Evolutionary conservation across 2,888 invertebrate species (phyloP).

Genomic region (Thymelicus sylvestris): DNA sequence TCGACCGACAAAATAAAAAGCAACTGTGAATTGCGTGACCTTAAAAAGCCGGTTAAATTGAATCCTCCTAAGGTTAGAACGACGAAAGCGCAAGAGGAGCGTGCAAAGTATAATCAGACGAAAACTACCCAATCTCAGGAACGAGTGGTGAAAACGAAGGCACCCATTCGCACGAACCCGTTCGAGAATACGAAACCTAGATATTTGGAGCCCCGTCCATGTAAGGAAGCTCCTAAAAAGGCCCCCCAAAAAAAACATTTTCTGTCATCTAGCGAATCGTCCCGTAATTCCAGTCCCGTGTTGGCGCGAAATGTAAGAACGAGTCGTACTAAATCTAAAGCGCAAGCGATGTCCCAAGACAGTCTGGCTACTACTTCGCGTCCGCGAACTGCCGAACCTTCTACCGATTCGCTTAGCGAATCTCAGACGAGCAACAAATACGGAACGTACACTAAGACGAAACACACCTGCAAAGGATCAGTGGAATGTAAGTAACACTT

Average conservation of each 20-base stretch:
- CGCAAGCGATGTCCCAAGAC: conserved; percentile 76
- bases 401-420: conserved; percentile 76
- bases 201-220: conserved; percentile 84
- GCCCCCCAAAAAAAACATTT: conserved; percentile 65
- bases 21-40: conserved; percentile 51
- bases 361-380: conserved; percentile 76
- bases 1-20: conserved; percentile 49
- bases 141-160: conserved; percentile 45
- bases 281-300: conserved; percentile 88
- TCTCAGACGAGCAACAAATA: conserved; percentile 70
- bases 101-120: conserved; percentile 68
- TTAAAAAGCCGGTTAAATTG: conserved; percentile 45
- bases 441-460: conserved; percentile 71
- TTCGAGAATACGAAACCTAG: conserved; percentile 81
- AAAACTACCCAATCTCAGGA: conserved; percentile 61
- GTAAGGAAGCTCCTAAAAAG: conserved; percentile 52
- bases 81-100: conserved; percentile 74
- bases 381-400: conserved; percentile 75
- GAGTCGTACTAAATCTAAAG: conserved; percentile 60
- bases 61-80: conserved; percentile 64
- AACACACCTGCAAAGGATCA: conserved; percentile 58
- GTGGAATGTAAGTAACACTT: conserved; percentile 60
- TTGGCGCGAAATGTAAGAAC: conserved; percentile 67
- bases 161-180: conserved; percentile 49
- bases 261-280: conserved; percentile 87